A percentile compares a stretch with the other conserved stretches of the same genome.
Conservation (phyloP, 2,888 invertebrate species). For the Nemurella pictetii region DNA sequence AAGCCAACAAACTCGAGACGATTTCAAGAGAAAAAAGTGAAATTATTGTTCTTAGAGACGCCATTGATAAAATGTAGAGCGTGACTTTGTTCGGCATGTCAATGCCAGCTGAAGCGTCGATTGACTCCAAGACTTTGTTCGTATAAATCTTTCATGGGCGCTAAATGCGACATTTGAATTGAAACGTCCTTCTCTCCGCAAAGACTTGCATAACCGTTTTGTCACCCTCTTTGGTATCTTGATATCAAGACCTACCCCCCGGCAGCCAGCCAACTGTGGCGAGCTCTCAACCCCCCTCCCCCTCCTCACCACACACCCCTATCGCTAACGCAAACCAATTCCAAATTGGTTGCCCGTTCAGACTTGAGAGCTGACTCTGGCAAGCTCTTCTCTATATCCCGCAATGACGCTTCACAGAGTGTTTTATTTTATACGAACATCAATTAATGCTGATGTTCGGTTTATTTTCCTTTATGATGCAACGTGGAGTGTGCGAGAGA, state of each 20-base stretch:
- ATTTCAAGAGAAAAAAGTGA: neutral
- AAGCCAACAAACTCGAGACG: neutral
- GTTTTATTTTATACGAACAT: neutral
- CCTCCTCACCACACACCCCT: neutral
- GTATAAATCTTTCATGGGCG: too few relatives aligned
- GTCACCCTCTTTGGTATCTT: neutral
- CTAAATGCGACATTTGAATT: neutral
- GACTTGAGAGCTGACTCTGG: neutral
- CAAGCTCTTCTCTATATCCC: neutral
- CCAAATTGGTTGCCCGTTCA: neutral
- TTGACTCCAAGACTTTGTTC: too few relatives aligned
- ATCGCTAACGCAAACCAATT: neutral
- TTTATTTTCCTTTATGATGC: neutral
- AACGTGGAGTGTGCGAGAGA: neutral
- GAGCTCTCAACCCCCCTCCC: neutral
- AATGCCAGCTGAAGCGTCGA: too few relatives aligned
- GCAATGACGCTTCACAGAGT: neutral
- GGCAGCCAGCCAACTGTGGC: neutral
- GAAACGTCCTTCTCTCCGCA: neutral
- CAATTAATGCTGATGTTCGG: neutral
- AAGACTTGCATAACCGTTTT: neutral
- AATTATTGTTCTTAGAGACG: neutral
- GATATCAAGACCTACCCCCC: neutral
- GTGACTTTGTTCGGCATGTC: neutral
- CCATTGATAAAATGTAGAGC: neutral